These are phyloP conservation scores for Todiramphus chloris DNA, from an alignment of 2,113 vertebrate genomes.

Conservation along the genomic window DNA sequence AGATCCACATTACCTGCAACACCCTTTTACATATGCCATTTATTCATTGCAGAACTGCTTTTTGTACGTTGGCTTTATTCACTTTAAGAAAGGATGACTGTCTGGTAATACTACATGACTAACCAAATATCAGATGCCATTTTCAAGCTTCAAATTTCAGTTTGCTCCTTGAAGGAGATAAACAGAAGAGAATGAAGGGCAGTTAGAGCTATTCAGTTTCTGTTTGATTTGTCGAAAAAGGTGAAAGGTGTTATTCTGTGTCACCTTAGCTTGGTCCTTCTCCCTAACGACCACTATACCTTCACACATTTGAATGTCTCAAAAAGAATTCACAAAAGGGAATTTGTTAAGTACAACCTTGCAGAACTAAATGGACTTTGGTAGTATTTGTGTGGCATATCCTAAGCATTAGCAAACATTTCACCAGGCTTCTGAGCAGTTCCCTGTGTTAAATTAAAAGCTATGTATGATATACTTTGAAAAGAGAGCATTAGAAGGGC, in stretches of 20 bases:
- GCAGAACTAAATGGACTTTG: conserved; percentile 29
- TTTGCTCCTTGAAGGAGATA: neutral
- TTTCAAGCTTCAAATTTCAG: neutral
- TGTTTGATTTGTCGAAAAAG: neutral
- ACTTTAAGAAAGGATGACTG: neutral
- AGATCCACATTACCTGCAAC: neutral
- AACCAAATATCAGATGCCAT: neutral
- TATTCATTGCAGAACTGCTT: neutral
- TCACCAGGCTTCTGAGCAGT: neutral
- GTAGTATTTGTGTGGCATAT: neutral
- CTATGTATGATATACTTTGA: neutral
- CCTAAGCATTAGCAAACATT: neutral
- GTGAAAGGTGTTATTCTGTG: neutral
- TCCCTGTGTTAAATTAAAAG: neutral
- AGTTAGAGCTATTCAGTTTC: neutral
- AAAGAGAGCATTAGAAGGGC: neutral
- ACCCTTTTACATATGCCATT: neutral
- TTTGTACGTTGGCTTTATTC: neutral
- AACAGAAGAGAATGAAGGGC: neutral
- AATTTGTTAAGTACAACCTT: neutral
- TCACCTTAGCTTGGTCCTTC: neutral
- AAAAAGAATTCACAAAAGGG: conserved; percentile 12
- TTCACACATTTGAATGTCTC: neutral
- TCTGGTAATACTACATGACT: neutral
- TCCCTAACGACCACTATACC: neutral